Evolutionary conservation across 1,140 invertebrate species (phyloP).

Genomic region (Drosophila pandora): DNA sequence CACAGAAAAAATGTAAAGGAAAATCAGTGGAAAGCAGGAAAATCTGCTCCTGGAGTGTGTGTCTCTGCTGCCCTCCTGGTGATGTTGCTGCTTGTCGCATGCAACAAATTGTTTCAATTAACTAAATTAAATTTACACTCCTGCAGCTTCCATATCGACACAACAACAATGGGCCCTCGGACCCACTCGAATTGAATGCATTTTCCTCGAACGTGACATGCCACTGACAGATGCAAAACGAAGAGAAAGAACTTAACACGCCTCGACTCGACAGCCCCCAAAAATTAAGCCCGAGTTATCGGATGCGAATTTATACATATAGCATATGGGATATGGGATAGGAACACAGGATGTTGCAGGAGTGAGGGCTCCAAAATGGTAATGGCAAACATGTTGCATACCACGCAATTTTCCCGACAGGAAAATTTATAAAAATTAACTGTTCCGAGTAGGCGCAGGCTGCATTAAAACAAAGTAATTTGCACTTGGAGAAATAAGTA

Average conservation of each 20-base stretch:
- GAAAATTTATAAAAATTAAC: constrained; percentile 80
- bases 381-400: constrained; percentile 70
- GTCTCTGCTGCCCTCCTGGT: constrained; percentile 34
- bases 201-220: constrained; percentile 78
- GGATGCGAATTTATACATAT: constrained; percentile 4
- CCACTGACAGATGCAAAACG: constrained; percentile 79
- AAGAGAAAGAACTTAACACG: constrained; percentile 34
- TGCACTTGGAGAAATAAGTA: constrained; percentile 50
- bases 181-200: constrained; percentile 67
- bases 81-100: constrained; percentile 65
- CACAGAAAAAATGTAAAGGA: constrained; percentile 54
- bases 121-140: constrained; percentile 83
- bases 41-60: constrained; percentile 17
- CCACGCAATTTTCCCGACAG: constrained; percentile 59
- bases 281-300: constrained; percentile 53
- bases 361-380: constrained; percentile 43
- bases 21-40: constrained; percentile 71
- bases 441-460: constrained; percentile 58
- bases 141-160: constrained; percentile 65
- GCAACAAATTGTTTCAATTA: constrained; percentile 83
- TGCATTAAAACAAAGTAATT: constrained; percentile 16
- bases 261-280: constrained; percentile 23
- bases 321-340: constrained; percentile 1
- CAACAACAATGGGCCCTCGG: constrained; percentile 33
- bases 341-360: background rate